Base-by-base conservation (phyloP, 2,797 vertebrate species). In the Lacerta bilineata region DNA sequence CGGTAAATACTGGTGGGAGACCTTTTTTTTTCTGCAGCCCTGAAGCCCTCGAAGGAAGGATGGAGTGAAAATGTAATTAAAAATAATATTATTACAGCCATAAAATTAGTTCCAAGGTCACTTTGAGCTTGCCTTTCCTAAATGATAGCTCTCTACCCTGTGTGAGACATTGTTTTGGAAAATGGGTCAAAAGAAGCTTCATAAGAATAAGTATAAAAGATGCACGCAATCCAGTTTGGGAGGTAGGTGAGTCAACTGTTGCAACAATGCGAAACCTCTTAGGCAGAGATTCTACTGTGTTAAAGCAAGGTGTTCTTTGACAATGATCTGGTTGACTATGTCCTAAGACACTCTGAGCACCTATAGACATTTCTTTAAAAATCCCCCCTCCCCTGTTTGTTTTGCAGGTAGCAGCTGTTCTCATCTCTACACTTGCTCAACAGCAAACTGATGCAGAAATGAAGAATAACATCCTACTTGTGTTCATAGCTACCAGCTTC, bases 361-460 rank as follows among this genome's bases (percentile, higher is more conserved):
- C 23, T 85, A 64, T n/a, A 2, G 27, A 55, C 68, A 7, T 71
- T 90, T 72, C 80, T 93, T 80, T 92, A 71, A 85, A 76, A 86
- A 36, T 39, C 13, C 3, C 83, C 76, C 43, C 29, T 43, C 86
- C 89, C 59, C 89, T 85, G 89, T 94, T 94, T 61, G 79, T 94
- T 95, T 91, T 87, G 92, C 94, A 96, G 95, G 83, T 91, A 89
- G 85, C 93, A 80, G 75, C 84, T 89, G 71, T 79, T 81, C 1
- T 1, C 36, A 17, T 68, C 87, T 83, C 85, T 83, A 78, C 4
- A 72, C 87, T 79, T 88, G 71, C 39, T 66, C 55, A 17, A 80
- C 46, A 20, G 80, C 0, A 0, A 80, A 88, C 83, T 88, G 91
- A 88, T 88, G 72, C n/a, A 4, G 83, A 17, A 27, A 79, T 82